Base-by-base conservation (phyloP, 1,140 invertebrate genomes). In the Drosophila kurseongensis region DNA sequence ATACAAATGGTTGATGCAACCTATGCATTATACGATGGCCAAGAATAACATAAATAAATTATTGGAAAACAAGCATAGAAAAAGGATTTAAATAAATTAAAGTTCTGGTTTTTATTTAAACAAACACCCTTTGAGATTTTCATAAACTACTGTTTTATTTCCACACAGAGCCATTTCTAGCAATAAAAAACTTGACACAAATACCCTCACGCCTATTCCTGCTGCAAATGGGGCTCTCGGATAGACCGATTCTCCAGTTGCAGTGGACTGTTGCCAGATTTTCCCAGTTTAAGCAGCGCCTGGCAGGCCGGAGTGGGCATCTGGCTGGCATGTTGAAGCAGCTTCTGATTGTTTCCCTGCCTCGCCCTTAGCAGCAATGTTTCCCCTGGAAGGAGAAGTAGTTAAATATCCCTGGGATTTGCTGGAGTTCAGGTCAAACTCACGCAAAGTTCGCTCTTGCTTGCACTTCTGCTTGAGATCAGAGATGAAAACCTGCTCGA, bases 291-390 rank as follows among this genome's bases (percentile, higher is more conserved):
- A 27, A 42, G 23, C 23, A 89, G 62, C n/a, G 75, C 69, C 23
- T 75, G 65, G 59, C 84, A 89, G 29, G 84, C 80, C 13, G 77
- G 74, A n/a, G 63, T 84, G 7, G 77, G 68, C 80, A 90, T 73
- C 23, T 54, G 56, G 2, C 62, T 8, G 8, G 77, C 85, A 29
- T 84, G 77, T 1, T 78, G 54, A 2, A 60, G 35, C 10, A 89
- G 55, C 48, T 62, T 84, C 7, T 16, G 55, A 58, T 80, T 84
- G 47, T 73, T 68, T 29, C 18, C 54, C 41, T 68, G 71, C 8
- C 65, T 48, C n/a, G 69, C 77, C 12, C 84, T 78, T 10, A 73
- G 45, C 7, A 89, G 29, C 52, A 89, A 32, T 6, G 78, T 78
- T 13, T 78, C 80, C 16, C 84, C 84, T 89, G 62, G 14, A 79